These are phyloP conservation scores for Lasioglossum albipes DNA, from an alignment of 1,140 invertebrate genomes.

Conservation along the genomic window DNA sequence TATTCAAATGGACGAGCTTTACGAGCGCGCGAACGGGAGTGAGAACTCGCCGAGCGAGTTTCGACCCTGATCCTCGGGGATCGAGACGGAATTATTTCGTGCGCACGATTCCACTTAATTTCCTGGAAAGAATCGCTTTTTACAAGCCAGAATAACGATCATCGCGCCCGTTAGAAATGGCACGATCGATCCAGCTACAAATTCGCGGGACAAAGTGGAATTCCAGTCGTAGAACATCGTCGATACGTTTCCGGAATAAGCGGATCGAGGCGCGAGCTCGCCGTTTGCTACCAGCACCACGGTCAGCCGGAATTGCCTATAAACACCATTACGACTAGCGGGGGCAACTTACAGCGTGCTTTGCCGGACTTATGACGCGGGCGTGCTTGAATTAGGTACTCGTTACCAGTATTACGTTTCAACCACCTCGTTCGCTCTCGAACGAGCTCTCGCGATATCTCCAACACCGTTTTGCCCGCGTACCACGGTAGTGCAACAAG, in stretches of 20 bases:
- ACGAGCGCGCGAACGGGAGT: slow-evolving; percentile 69
- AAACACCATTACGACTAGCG: slow-evolving; percentile 75
- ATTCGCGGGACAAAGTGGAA: slow-evolving; percentile 38
- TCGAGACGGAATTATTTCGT: not conserved
- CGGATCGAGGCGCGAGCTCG: slow-evolving; percentile 19
- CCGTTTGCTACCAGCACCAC: slow-evolving; percentile 61
- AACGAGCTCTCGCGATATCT: slow-evolving; percentile 8
- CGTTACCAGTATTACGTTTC: slow-evolving; percentile 76
- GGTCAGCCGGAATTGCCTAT: slow-evolving; percentile 70
- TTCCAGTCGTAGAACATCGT: slow-evolving; percentile 47
- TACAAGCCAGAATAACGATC: no score
- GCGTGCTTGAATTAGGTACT: slow-evolving; percentile 75
- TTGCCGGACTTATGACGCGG: slow-evolving; percentile 75
- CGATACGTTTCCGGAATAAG: slow-evolving; percentile 66
- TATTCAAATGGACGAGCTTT: slow-evolving; percentile 78
- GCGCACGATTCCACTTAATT: no score
- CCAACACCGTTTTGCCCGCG: not conserved
- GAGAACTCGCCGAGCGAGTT: slow-evolving; percentile 59
- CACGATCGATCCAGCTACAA: no score
- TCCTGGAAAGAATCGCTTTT: no score
- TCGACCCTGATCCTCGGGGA: slow-evolving; percentile 16
- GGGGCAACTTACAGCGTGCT: slow-evolving; percentile 73
- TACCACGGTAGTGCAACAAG: slow-evolving; percentile 17
- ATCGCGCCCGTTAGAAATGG: no score
- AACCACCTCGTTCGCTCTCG: slow-evolving; percentile 60